These are phyloP conservation scores for Jacana jacana DNA, from an alignment of 2,113 vertebrate genomes.

Conservation along the genomic window DNA sequence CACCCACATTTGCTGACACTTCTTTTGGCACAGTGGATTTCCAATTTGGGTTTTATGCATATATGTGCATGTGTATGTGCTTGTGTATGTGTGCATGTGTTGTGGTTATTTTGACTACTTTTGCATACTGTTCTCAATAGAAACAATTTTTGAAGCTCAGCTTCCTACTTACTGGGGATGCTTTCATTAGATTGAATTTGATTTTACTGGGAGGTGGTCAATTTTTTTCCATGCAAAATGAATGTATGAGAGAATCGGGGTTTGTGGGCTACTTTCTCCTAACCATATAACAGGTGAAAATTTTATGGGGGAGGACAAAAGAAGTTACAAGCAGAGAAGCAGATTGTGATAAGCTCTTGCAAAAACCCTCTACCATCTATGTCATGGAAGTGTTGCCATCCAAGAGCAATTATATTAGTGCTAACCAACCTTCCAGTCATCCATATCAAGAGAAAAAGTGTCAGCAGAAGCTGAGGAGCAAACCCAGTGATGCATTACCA, in stretches of 20 bases:
- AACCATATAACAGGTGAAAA: background rate
- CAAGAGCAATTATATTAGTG: background rate
- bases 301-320: background rate
- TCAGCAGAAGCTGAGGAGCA: background rate
- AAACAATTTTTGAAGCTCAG: conserved; percentile 35
- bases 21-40: conserved; percentile 51
- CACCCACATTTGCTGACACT: conserved; percentile 43
- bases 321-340: background rate
- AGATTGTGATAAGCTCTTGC: background rate
- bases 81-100: background rate
- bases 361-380: background rate
- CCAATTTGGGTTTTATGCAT: background rate
- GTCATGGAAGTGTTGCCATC: background rate
- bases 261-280: background rate
- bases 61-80: background rate
- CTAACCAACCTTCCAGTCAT: background rate
- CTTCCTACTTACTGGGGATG: background rate
- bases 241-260: background rate
- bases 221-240: background rate
- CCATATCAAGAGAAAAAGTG: background rate
- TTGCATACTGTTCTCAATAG: conserved; percentile 57
- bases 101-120: conserved; percentile 24
- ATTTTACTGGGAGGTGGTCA: background rate
- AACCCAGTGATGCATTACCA: background rate
- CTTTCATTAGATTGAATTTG: background rate